Conservation (phyloP, 2,797 vertebrate genomes). For the Sebastes matsubarae region DNA sequence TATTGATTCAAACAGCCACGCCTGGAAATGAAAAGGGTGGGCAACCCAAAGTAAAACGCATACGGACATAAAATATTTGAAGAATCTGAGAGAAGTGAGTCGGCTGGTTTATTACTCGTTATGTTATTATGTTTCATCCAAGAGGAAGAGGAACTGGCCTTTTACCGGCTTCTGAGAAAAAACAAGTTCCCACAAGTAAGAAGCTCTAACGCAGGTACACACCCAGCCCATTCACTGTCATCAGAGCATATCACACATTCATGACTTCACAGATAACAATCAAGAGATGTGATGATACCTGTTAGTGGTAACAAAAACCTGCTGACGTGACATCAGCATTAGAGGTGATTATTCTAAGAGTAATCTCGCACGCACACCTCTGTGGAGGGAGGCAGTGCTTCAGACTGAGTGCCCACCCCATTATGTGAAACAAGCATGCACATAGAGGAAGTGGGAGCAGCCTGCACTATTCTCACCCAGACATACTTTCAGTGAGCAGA, state of each 20-base stretch:
- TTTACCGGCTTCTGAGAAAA: neutral
- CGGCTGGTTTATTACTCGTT: neutral
- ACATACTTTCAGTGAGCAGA: slow-evolving; percentile 35
- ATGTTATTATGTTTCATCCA: neutral
- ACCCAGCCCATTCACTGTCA: neutral
- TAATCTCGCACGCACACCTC: neutral
- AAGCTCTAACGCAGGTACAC: neutral
- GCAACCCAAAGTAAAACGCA: neutral
- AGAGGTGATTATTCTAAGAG: neutral
- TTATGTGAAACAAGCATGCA: slow-evolving; percentile 20
- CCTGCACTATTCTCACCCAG: neutral
- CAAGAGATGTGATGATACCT: neutral
- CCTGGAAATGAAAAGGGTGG: neutral
- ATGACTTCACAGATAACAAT: neutral
- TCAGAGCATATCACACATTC: neutral
- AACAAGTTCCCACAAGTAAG: neutral
- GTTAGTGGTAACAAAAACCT: neutral
- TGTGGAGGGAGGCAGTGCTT: slow-evolving; percentile 51
- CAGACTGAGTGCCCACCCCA: slow-evolving; percentile 56
- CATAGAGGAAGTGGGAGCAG: slow-evolving; percentile 59
- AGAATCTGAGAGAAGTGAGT: neutral
- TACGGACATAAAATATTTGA: neutral
- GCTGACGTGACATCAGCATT: neutral
- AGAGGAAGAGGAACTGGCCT: neutral
- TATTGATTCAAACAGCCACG: neutral